Conservation (phyloP, 2,888 invertebrate species). For the Drosophila parthenogenetica region DNA sequence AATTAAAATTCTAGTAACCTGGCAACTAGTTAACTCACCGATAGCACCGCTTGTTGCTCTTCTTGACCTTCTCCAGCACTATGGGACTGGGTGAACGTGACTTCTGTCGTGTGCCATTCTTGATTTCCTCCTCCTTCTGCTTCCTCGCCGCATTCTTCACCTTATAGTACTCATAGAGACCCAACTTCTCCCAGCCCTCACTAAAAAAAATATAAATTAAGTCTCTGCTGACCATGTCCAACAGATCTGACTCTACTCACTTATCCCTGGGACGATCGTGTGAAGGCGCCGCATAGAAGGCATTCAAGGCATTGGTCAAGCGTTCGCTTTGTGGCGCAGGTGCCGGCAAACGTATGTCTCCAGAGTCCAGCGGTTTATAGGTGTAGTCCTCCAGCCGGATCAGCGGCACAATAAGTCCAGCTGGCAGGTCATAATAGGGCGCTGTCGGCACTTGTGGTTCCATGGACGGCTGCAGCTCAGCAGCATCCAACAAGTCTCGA, state of each 20-base stretch:
- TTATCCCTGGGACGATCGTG: conserved; percentile 98
- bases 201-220: conserved; percentile 84
- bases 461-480: conserved; percentile 75
- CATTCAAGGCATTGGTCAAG: conserved; percentile 96
- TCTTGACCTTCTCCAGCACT: conserved; percentile 87
- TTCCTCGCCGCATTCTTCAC: conserved; percentile 96
- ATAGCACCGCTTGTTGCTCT: conserved; percentile 88
- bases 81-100: conserved; percentile 93
- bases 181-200: conserved; percentile 99
- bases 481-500: conserved; percentile 29
- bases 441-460: conserved; percentile 95
- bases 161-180: conserved; percentile 98
- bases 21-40: conserved; percentile 83
- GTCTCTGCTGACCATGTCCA: too few species aligned
- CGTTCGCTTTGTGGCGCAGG: conserved; percentile 98
- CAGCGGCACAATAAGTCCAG: conserved; percentile 98
- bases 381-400: conserved; percentile 96
- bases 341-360: conserved; percentile 95
- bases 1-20: neutral
- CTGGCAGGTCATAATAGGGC: conserved; percentile 98
- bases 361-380: conserved; percentile 95
- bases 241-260: conserved; percentile 84
- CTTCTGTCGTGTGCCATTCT: conserved; percentile 89
- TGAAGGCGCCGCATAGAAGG: conserved; percentile 97
- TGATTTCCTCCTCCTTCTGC: conserved; percentile 93